phyloP scores from a whole-genome alignment of 1,140 invertebrate species.

The Bombus balteatus region DNA sequence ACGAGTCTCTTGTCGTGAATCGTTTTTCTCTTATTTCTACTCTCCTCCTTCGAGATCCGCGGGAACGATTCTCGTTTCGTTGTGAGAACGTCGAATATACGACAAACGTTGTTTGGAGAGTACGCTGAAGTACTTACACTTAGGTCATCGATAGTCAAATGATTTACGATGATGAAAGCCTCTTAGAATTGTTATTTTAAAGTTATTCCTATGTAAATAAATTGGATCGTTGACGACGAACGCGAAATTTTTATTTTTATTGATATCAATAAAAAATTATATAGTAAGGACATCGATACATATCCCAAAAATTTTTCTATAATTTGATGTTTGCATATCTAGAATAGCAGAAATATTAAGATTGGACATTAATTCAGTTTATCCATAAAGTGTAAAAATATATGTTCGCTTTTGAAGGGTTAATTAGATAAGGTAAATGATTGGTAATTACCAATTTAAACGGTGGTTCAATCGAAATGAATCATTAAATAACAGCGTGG shows the following conservation, averaged over 20 bases:
- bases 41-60: background rate
- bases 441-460: background rate
- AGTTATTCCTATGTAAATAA: too few species aligned
- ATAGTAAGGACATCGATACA: too few species aligned
- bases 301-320: background rate
- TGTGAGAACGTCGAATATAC: conserved; percentile 46
- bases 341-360: background rate
- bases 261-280: too few species aligned
- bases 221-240: too few species aligned
- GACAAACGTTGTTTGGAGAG: too few species aligned
- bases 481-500: background rate
- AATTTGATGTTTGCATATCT: background rate
- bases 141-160: background rate
- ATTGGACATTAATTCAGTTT: background rate
- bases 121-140: background rate
- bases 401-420: background rate
- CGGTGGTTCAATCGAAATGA: background rate
- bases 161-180: background rate
- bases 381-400: background rate
- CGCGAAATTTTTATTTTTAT: background rate
- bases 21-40: background rate
- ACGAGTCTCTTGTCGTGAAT: background rate
- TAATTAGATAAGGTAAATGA: too few species aligned
- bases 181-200: too few species aligned
- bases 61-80: background rate